Conservation (phyloP, 2,888 invertebrate genomes). For the Cheilosia scutellata region DNA sequence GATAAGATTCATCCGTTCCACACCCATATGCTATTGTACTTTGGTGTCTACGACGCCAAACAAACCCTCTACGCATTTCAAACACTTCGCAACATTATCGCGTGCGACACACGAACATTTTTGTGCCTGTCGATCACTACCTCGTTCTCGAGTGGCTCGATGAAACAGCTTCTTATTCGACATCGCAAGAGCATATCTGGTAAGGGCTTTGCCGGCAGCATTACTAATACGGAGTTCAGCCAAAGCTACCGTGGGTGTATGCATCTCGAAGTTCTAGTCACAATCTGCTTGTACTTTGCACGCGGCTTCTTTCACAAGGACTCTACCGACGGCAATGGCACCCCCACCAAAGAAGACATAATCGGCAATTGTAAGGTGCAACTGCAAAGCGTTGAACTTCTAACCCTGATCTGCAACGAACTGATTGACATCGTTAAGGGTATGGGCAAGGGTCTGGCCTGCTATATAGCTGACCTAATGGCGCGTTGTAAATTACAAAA, state of each 20-base stretch:
- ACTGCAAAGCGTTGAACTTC: slow-evolving; percentile 89
- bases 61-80: slow-evolving; percentile 90
- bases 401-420: slow-evolving; percentile 89
- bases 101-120: slow-evolving; percentile 89
- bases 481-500: slow-evolving; percentile 93
- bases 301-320: slow-evolving; percentile 87
- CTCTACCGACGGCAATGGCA: slow-evolving; percentile 82
- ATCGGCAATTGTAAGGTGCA: slow-evolving; percentile 91
- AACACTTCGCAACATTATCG: slow-evolving; percentile 90
- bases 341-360: slow-evolving; percentile 88
- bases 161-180: slow-evolving; percentile 84
- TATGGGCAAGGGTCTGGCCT: slow-evolving; percentile 90
- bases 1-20: slow-evolving; percentile 89
- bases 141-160: slow-evolving; percentile 86
- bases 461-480: slow-evolving; percentile 90
- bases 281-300: slow-evolving; percentile 91
- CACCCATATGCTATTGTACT: slow-evolving; percentile 92
- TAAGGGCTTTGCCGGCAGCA: slow-evolving; percentile 87
- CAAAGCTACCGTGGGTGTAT: slow-evolving; percentile 90
- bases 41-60: slow-evolving; percentile 90
- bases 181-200: slow-evolving; percentile 93
- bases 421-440: slow-evolving; percentile 90
- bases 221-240: slow-evolving; percentile 87
- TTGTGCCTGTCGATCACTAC: slow-evolving; percentile 91
- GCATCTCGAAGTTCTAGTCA: slow-evolving; percentile 91